These are phyloP conservation scores for Chiloscyllium plagiosum DNA, from an alignment of 2,113 vertebrate species.

Conservation along the genomic window DNA sequence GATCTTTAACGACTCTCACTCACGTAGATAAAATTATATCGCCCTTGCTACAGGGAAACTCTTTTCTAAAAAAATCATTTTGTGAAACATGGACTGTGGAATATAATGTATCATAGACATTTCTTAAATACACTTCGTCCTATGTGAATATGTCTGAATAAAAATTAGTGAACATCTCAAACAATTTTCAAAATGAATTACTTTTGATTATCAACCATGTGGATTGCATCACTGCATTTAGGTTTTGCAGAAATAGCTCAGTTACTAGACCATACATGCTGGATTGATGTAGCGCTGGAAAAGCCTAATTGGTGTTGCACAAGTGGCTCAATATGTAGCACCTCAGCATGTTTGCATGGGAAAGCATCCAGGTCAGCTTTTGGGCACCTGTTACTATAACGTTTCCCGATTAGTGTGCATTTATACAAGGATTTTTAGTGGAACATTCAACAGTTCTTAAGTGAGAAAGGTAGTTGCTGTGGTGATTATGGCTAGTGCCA, in stretches of 20 bases:
- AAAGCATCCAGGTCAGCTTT: not conserved
- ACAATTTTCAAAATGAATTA: not conserved
- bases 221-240: not conserved
- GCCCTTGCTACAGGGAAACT: not conserved
- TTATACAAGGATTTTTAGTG: not conserved
- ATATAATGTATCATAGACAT: not conserved
- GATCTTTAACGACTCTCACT: not conserved
- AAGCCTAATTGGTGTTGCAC: not conserved
- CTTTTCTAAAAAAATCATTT: not conserved
- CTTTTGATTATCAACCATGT: not conserved
- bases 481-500: not conserved
- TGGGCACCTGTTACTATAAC: not conserved
- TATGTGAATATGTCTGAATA: not conserved
- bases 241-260: not conserved
- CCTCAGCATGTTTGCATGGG: not conserved
- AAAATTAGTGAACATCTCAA: not conserved
- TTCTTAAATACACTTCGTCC: not conserved
- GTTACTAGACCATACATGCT: not conserved
- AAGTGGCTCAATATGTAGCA: not conserved
- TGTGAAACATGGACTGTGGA: not conserved
- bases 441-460: not conserved
- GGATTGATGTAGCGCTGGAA: not conserved
- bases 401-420: not conserved
- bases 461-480: not conserved
- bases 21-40: not conserved